Conservation (phyloP, 2,797 vertebrate species). For the Graptemys geographica region DNA sequence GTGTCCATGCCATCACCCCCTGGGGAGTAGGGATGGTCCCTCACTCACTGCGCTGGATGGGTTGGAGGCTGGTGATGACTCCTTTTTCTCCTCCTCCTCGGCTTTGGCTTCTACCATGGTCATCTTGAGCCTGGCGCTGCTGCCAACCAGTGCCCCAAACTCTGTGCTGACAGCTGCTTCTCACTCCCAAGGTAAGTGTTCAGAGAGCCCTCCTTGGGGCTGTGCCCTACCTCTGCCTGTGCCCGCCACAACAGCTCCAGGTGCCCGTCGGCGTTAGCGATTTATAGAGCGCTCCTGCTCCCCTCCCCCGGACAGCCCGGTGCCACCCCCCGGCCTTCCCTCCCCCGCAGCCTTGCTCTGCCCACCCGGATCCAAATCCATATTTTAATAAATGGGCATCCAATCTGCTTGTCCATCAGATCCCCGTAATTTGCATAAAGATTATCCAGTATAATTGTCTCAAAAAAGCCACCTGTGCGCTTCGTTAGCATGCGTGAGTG, state of each 20-base stretch:
- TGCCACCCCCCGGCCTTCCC: slow-evolving; percentile 25
- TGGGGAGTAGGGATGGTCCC: not conserved
- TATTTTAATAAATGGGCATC: slow-evolving; percentile 46
- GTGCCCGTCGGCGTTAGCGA: slow-evolving; percentile 21
- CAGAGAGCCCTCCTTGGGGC: not conserved
- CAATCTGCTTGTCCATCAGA: slow-evolving; percentile 67
- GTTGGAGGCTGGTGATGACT: not conserved
- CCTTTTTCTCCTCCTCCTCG: slow-evolving; percentile 24
- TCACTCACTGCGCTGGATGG: slow-evolving; percentile 13
- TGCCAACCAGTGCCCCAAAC: not conserved
- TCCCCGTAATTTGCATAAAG: slow-evolving; percentile 73
- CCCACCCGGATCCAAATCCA: slow-evolving; percentile 18
- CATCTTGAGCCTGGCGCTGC: not conserved
- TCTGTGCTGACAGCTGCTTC: not conserved
- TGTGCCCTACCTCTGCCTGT: not conserved
- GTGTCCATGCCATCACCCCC: not conserved
- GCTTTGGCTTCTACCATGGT: slow-evolving; percentile 17
- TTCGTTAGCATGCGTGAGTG: not conserved
- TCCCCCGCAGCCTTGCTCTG: not conserved
- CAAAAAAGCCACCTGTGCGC: not conserved
- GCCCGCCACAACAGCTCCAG: slow-evolving; percentile 19
- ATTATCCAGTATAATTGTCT: slow-evolving; percentile 74
- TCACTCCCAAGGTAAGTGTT: slow-evolving; percentile 16
- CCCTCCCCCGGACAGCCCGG: slow-evolving; percentile 9
- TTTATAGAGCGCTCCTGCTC: slow-evolving; percentile 13